Conservation (phyloP, 2,797 vertebrate genomes). For the Acipenser ruthenus region DNA sequence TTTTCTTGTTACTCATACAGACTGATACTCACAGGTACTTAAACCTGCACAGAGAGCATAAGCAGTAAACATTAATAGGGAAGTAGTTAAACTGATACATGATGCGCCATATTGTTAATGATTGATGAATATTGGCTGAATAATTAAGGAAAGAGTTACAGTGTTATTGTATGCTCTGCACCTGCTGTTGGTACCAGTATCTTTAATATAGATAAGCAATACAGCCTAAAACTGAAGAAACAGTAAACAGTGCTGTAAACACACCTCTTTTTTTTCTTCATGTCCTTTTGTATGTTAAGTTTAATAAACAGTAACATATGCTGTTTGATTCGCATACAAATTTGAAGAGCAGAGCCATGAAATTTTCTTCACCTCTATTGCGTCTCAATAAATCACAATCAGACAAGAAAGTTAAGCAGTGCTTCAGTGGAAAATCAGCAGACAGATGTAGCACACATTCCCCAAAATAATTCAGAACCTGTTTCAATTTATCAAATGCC, state of each 20-base stretch:
- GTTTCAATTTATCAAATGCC: conserved; percentile 75
- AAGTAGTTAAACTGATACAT: background rate
- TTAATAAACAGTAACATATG: conserved; percentile 61
- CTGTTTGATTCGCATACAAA: conserved; percentile 65
- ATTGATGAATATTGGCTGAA: background rate
- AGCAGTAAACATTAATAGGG: too few species aligned
- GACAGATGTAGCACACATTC: conserved; percentile 63
- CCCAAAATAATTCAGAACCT: conserved; percentile 71
- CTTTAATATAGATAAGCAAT: background rate
- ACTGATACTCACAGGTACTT: too few species aligned
- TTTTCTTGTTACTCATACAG: too few species aligned
- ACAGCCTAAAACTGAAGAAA: background rate
- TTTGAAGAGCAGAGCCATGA: conserved; percentile 57
- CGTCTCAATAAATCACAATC: conserved; percentile 69
- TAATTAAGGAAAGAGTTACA: background rate
- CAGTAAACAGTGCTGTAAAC: background rate
- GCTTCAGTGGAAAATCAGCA: conserved; percentile 59
- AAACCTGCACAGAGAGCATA: too few species aligned
- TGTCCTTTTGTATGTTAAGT: conserved; percentile 50
- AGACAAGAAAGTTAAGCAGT: conserved; percentile 66
- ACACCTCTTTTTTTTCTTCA: background rate
- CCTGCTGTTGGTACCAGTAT: background rate
- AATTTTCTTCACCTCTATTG: conserved; percentile 68
- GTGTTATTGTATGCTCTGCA: background rate
- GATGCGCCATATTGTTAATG: background rate